Conservation (phyloP, 2,888 invertebrate genomes). For the Anticlea derivata region DNA sequence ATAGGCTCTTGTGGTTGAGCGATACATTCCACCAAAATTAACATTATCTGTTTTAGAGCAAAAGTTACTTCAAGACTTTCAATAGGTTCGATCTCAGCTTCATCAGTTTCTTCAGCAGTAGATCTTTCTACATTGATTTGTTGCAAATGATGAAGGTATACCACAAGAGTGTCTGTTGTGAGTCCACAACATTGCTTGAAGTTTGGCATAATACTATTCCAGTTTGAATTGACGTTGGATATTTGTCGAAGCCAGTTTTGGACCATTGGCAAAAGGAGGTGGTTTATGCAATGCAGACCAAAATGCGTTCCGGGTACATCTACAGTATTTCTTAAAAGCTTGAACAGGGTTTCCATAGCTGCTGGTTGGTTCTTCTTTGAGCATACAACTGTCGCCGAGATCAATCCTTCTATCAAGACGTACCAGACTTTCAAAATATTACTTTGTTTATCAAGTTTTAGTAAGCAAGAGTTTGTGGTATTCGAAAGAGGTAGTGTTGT, state of each 20-base stretch:
- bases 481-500: conserved; percentile 77
- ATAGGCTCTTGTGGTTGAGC: conserved; percentile 95
- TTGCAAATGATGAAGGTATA: conserved; percentile 91
- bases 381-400: conserved; percentile 91
- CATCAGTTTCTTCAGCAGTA: conserved; percentile 66
- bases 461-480: conserved; percentile 81
- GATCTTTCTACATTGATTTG: conserved; percentile 79
- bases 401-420: conserved; percentile 93
- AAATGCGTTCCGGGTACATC: conserved; percentile 94
- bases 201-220: conserved; percentile 92
- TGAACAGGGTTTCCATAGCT: conserved; percentile 94
- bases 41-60: conserved; percentile 92
- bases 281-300: conserved; percentile 96
- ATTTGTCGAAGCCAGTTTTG: conserved; percentile 95
- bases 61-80: conserved; percentile 85
- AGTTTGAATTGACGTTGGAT: conserved; percentile 87
- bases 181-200: conserved; percentile 98
- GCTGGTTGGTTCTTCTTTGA: conserved; percentile 95
- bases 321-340: conserved; percentile 90
- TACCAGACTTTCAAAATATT: conserved; percentile 96
- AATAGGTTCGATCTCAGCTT: conserved; percentile 78
- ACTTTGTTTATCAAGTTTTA: conserved; percentile 89
- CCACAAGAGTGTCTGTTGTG: conserved; percentile 95
- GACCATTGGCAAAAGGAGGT: conserved; percentile 94
- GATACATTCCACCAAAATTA: conserved; percentile 95